Evolutionary conservation across 2,888 invertebrate genomes (phyloP), one percentile per base, ranked within the genome.

Genomic region (Ophioninae sp.): DNA sequence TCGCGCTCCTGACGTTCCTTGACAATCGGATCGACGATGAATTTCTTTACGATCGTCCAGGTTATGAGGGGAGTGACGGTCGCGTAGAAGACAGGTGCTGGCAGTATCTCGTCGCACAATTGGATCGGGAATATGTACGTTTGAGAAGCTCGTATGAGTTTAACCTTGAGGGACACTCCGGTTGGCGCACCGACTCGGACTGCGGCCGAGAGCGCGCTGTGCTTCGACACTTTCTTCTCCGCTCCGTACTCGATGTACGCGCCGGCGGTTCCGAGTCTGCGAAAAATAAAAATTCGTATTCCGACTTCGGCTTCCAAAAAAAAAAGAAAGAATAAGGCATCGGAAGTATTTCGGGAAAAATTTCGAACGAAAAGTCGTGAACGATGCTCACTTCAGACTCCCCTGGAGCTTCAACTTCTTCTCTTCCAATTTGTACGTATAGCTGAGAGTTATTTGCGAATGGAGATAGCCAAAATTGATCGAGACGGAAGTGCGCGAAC

Each of bases 31-130:
- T 98, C 97, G 20, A 99, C 95, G 17, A 99, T 94, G 0, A 97
- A 94, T 88, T 97, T 97, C 93, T 98, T 98, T 0, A 98, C 94
- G 0, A 97, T 93, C 75, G 97, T 94, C 95, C 97, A 98, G 0
- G 96, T 95, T 56, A 98, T 94, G 17, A 98, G 86, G 0, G 99
- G 99, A n/a, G 97, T 95, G 0, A 98, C 94, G 0, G 98, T 97
- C 13, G 98, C 99, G 92, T 99, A 99, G 92, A 99, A 97, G 61
- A 99, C 94, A 0, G 99, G 97, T 23, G 97, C 96, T 0, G 98
- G 97, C 89, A 97, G 94, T 23, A 99, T 94, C 90, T 98, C 97
- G 90, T 99, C 98, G 88, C 98, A 97, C 30, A 99, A 93, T 88
- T 97, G 97, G 86, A 99, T 97, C 0, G 98, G 98, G 88, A 99